Conservation (phyloP, 2,888 invertebrate species). For the Trichacis sp. region DNA sequence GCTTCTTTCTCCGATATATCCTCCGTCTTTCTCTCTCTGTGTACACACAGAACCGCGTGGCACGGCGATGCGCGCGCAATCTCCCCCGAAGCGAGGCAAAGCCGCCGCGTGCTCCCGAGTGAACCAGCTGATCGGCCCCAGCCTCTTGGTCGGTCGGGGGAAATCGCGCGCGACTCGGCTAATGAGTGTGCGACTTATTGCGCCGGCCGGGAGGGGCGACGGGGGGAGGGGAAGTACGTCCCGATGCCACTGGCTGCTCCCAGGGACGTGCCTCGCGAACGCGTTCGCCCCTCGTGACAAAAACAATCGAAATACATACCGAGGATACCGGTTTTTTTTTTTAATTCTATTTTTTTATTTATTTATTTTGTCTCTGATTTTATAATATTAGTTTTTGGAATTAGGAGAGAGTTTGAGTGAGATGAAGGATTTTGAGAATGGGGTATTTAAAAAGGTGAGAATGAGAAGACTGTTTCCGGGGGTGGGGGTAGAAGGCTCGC, state of each 20-base stretch:
- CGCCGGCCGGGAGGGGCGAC: slow-evolving; percentile 45
- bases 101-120: slow-evolving; percentile 64
- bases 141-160: slow-evolving; percentile 74
- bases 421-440: too few species aligned
- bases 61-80: slow-evolving; percentile 29
- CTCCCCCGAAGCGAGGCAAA: slow-evolving; percentile 43
- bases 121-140: slow-evolving; percentile 75
- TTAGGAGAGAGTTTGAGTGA: too few species aligned
- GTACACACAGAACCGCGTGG: slow-evolving; percentile 54
- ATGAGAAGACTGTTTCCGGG: slow-evolving; percentile 67
- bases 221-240: slow-evolving; percentile 63
- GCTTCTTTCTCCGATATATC: slow-evolving; percentile 6
- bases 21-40: slow-evolving; percentile 19
- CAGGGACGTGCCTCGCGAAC: slow-evolving; percentile 1
- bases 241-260: slow-evolving; percentile 46
- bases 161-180: slow-evolving; percentile 65
- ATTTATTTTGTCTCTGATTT: too few species aligned
- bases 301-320: too few species aligned
- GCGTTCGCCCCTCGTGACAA: slow-evolving; percentile 23
- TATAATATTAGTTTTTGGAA: too few species aligned
- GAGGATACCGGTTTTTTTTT: too few species aligned
- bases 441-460: slow-evolving; percentile 19
- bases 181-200: slow-evolving; percentile 68
- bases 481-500: slow-evolving; percentile 65
- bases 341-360: too few species aligned